Base-by-base conservation (phyloP, 1,140 invertebrate genomes). In the Danaus melanippus region DNA sequence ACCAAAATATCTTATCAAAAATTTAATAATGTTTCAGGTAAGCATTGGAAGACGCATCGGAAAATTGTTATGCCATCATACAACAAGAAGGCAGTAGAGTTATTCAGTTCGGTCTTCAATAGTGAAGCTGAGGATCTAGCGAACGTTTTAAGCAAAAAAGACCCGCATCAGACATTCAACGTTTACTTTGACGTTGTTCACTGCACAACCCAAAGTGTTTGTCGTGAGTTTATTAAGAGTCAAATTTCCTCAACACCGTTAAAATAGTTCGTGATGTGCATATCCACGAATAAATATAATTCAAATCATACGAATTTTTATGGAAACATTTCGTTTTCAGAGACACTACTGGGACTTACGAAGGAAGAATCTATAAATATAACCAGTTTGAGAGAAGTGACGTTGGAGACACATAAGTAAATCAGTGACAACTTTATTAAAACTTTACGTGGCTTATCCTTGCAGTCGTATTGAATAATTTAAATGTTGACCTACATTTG, bases 271-370 rank as follows among this genome's bases (percentile, higher is more conserved):
- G 15, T 15, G 1, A 15, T 3, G 15, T 15, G 15, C 15, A 3
- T 15, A 15, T 15, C 15, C 15, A n/a, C 15, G 15, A 3, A 1
- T 15, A 15, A 15, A 15, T 15, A 15, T 15, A 15, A 15, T 15
- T 15, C 1, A 15, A 15, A 15, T 15, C 3, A 15, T 15, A 15
- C 15, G 15, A 15, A 15, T 15, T 15, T 15, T 15, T 15, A 15
- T 15, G 1, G 3, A 15, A 15, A 15, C 15, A 15, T 15, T 15
- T 15, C 15, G n/a, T 39, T 77, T 80, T 50, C 66, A 83, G 79
- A 76, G 66, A 83, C 79, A 8, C 56, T 83, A 2, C 75, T 83
- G 68, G 79, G 79, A 2, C 55, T 83, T 7, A 67, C 74, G 3
- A 75, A 83, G 53, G 60, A 77, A 17, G 77, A 83, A 15, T 59